Base-by-base conservation (phyloP, 1,140 invertebrate genomes). In the Cyclargus thomasi region DNA sequence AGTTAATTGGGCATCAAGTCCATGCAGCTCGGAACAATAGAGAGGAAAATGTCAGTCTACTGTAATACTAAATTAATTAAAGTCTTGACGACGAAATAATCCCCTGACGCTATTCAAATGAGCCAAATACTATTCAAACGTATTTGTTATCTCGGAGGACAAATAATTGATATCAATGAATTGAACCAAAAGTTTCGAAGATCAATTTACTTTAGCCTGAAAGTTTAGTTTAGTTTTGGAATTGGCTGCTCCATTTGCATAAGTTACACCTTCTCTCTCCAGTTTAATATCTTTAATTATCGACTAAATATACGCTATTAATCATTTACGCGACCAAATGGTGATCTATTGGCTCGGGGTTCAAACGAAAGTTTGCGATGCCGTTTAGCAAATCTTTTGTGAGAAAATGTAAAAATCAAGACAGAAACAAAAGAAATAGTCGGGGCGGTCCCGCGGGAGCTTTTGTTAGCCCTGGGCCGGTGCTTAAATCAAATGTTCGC, bases 401-500 rank as follows among this genome's bases (percentile, higher is more conserved):
- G 75, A 80, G 78, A 79, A 83, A 84, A 83, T 80, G 79, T 79
- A 87, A 85, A 81, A 87, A 81, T 76, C 70, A 75, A 75, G 74
- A 77, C 77, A 82, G 83, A 83, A 88, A 84, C 78, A 86, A 88
- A 85, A 76, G 82, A 82, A 86, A 88, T 86, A 88, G 83, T 85
- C 77, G 79, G 83, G 84, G 84, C 83, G 84, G 77, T 82, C 85
- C 79, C 76, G 64, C 18, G 81, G 70, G 84, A 78, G 80, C 76
- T 82, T 71, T 86, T 82, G 68, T 77, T 85, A 78, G 76, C 78
- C 82, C 77, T 84, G 81, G 82, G 84, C 80, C 82, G 83, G 80
- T 84, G 80, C 81, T 88, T 88, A 86, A 88, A 85, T 88, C 83
- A 88, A 88, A 88, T 83, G 83, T 80, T 85, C 80, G 79, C 79